Conservation (phyloP, 1,140 invertebrate species). For the Plodia interpunctella region DNA sequence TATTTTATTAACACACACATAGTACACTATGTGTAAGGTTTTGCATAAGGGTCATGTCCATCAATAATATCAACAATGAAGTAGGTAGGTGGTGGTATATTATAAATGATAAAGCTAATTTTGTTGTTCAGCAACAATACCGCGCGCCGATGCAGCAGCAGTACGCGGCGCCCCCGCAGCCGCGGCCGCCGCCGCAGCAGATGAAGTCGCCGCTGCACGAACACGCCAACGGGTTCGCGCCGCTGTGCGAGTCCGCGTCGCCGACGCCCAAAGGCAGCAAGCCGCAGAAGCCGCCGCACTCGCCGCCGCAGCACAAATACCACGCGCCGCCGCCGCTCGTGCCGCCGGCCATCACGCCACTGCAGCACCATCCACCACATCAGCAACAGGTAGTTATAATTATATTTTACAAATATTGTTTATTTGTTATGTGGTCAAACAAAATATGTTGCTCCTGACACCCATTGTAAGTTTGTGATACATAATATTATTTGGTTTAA, state of each 20-base stretch:
- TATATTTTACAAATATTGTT: background rate
- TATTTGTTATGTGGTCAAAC: too few relatives aligned
- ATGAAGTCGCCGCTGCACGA: conserved; percentile 66
- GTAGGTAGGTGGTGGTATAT: too few relatives aligned
- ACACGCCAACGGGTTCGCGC: conserved; percentile 62
- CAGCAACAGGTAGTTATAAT: conserved; percentile 19
- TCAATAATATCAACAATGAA: too few relatives aligned
- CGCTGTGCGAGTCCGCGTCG: conserved; percentile 56
- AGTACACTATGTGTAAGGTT: too few relatives aligned
- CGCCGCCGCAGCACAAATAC: conserved; percentile 72
- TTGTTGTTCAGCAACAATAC: conserved; percentile 48
- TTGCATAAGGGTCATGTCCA: too few relatives aligned
- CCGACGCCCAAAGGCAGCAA: conserved; percentile 61
- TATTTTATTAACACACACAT: too few relatives aligned
- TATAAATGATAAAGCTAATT: background rate
- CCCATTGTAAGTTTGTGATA: too few relatives aligned
- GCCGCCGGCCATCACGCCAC: conserved; percentile 35
- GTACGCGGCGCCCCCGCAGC: conserved; percentile 51
- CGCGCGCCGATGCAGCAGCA: conserved; percentile 59
- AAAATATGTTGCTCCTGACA: too few relatives aligned
- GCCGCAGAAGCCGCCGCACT: conserved; percentile 63
- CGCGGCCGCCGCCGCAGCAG: conserved; percentile 53
- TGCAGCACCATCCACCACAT: conserved; percentile 47
- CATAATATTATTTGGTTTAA: too few relatives aligned
- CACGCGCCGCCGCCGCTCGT: conserved; percentile 51